phyloP scores from a whole-genome alignment of 2,113 vertebrate genomes.

The Rhipidura dahli region DNA sequence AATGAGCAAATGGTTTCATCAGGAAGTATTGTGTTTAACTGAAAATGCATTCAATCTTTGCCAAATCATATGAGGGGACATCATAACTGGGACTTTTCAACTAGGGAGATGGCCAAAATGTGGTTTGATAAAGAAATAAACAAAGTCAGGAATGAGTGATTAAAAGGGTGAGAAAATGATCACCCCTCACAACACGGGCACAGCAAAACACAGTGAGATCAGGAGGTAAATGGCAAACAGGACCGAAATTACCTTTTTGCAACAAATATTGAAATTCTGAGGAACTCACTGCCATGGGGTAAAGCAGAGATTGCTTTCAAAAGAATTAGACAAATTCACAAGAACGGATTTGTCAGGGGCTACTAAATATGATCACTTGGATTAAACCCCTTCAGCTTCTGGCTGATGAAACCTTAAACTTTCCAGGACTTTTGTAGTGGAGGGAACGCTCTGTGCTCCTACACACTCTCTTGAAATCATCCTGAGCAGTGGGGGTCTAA shows the following conservation, averaged over 20 bases:
- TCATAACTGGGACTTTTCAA: not conserved
- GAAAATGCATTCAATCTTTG: not conserved
- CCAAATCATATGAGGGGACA: not conserved
- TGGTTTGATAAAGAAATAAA: not conserved
- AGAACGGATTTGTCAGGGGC: not conserved
- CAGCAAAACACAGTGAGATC: not conserved
- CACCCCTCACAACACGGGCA: not conserved
- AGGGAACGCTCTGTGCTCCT: not conserved
- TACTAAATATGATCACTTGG: not conserved
- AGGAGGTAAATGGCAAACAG: not conserved
- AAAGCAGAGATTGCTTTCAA: not conserved
- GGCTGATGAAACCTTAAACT: not conserved
- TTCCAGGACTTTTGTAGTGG: not conserved
- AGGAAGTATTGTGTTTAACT: constrained; percentile 13
- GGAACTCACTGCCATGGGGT: not conserved
- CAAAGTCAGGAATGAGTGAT: not conserved
- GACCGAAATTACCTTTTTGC: not conserved
- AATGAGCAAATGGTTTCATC: constrained; percentile 12
- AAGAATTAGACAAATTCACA: not conserved
- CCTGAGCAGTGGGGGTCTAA: not conserved
- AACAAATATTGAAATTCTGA: not conserved
- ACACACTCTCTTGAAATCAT: accelerated
- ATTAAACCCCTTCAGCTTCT: not conserved
- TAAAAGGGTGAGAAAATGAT: not conserved
- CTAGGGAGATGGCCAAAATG: not conserved